Base-by-base conservation (phyloP, 2,113 vertebrate species). In the Dromas ardeola region DNA sequence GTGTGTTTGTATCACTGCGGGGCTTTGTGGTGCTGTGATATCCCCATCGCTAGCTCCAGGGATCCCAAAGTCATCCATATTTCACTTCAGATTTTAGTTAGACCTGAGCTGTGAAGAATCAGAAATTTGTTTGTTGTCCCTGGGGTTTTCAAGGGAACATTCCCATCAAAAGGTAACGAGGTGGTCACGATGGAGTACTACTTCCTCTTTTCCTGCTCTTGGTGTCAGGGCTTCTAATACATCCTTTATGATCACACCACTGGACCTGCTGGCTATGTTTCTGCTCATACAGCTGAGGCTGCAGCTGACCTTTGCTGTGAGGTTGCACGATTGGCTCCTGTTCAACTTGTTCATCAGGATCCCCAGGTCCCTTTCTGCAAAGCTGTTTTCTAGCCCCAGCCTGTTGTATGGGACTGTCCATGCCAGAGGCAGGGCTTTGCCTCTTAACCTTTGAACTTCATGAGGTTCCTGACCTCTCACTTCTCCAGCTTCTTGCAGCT, bases 151-250 rank as follows among this genome's bases (percentile, higher is more conserved):
- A 47, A 34, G 38, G 40, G 20, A 71, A 58, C 1, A 0, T 22
- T 70, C 27, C 58, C 47, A 55, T 86, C n/a, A 12, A 69, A 82
- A 73, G 23, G 32, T 47, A 26, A 16, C 3, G 59, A 86, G 72
- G 23, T 78, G 18, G 26, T 71, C 11, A 23, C 0, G 1, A 26
- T 14, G 38, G 43, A 77, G 7, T 17, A 23, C 13, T 43, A 2
- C 16, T 40, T 77, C 23, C 4, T 72, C 22, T 69, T 65, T n/a
- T n/a, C 36, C 32, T 67, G 30, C 43, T 22, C 25, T 27, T 27
- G 34, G 6, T 62, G n/a, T 49, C 70, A 67, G 23, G 38, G 25
- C 5, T n/a, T 63, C 23, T 5, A 13, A 22, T 1, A 3, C 6
- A 30, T 18, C 32, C 21, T 42, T 26, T 47, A 11, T 6, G 22